Base-by-base conservation (phyloP, 2,888 invertebrate genomes). In the Polyploca ridens region DNA sequence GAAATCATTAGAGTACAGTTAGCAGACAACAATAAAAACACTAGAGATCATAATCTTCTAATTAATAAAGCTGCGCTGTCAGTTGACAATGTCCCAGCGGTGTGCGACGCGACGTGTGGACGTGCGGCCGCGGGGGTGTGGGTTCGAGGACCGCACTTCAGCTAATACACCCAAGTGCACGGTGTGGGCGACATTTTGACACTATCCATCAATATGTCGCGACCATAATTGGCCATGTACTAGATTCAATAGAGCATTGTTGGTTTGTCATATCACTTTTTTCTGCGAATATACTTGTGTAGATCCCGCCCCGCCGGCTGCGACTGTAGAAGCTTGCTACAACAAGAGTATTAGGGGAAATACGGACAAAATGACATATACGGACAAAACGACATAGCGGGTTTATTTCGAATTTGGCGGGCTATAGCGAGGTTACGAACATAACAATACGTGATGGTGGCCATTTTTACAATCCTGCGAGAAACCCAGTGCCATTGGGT, bases 161-260 rank as follows among this genome's bases (percentile, higher is more conserved):
- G 46, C 58, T 62, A 13, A 41, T 41, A 72, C 58, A 67, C 69
- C 33, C 63, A 59, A 65, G 65, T 54, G 69, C 69, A 68, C 62
- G 66, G 63, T 64, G 86, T 85, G 85, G 86, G 84, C 74, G 81
- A 64, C 54, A 38, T 71, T 75, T 67, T 75, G 79, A 83, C 83
- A 78, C 73, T 75, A 79, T 78, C 79, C 82, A 87, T 88, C 87
- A 83, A 83, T 87, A 85, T 76, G 72, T 71, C 63, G 68, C 58
- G 63, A 33, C 85, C 83, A 72, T 83, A 84, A 73, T 79, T 82
- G 87, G 87, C 44, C 65, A 73, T 72, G 77, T 75, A 77, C 75
- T 72, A 70, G 71, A 71, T 75, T 78, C 79, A 76, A 75, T 78
- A 77, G 76, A 74, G 71, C 76, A 79, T 78, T 83, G 81, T 81